Evolutionary conservation across 2,113 vertebrate species (phyloP).

Genomic region (Dinomys branickii): DNA sequence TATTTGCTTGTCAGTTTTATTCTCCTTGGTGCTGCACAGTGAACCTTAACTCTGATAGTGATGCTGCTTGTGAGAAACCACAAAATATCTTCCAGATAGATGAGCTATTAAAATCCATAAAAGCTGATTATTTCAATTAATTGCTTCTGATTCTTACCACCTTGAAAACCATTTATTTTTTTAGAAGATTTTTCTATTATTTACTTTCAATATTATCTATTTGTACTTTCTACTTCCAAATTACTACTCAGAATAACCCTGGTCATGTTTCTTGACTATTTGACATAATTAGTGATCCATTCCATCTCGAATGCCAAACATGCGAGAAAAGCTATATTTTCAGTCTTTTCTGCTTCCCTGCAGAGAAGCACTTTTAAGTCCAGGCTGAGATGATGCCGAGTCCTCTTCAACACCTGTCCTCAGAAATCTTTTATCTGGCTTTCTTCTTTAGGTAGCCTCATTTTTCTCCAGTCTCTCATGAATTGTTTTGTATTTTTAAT

Average conservation of each 20-base stretch:
- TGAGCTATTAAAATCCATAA: not conserved
- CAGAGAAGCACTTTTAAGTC: not conserved
- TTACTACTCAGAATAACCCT: not conserved
- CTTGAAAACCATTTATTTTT: not conserved
- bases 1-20: not conserved
- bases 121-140: not conserved
- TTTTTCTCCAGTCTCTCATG: not conserved
- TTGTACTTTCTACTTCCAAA: not conserved
- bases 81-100: not conserved
- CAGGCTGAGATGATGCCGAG: not conserved
- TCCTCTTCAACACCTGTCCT: not conserved
- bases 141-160: not conserved
- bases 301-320: not conserved
- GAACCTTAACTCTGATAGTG: not conserved
- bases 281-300: not conserved
- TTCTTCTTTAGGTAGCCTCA: not conserved
- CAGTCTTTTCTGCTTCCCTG: too few relatives aligned
- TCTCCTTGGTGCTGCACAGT: not conserved
- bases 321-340: not conserved
- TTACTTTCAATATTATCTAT: not conserved
- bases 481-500: not conserved
- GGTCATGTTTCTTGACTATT: not conserved
- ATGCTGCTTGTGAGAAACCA: not conserved
- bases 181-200: not conserved
- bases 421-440: not conserved